A percentile compares a stretch with the other conserved stretches of the same genome.
Conservation (phyloP, 1,140 invertebrate genomes). For the Drosophila pachea region DNA sequence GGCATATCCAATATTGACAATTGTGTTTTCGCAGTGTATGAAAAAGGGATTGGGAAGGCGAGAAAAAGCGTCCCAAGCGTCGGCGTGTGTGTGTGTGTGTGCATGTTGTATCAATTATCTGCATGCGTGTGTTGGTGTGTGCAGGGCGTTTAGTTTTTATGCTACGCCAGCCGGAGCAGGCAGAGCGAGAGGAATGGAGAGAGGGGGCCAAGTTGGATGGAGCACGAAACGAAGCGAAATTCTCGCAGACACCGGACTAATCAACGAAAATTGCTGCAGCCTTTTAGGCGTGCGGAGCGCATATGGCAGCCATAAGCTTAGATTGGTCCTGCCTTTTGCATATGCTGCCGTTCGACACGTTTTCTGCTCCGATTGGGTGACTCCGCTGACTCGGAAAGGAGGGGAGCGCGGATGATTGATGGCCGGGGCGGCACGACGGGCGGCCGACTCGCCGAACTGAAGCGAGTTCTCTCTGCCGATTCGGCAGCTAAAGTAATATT, state of each 20-base stretch:
- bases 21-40: not conserved
- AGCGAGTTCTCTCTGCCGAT: not conserved
- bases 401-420: conserved; percentile 29
- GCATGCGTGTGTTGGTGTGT: conserved; percentile 4
- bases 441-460: too few species aligned
- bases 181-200: not conserved
- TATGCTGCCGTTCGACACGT: conserved; percentile 26
- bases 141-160: conserved; percentile 61
- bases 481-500: too few species aligned
- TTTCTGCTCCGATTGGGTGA: conserved; percentile 12
- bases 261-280: conserved; percentile 69
- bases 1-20: too few species aligned
- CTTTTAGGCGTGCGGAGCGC: conserved; percentile 53
- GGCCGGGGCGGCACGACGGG: not conserved
- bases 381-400: too few species aligned
- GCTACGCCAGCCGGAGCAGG: conserved; percentile 45
- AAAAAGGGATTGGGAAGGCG: conserved; percentile 6
- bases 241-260: conserved; percentile 59
- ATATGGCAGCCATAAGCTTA: conserved; percentile 46
- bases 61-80: conserved; percentile 17
- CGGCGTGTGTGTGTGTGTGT: conserved; percentile 3
- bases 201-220: conserved; percentile 1
- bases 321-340: not conserved
- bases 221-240: conserved; percentile 11
- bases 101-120: conserved; percentile 48